Base-by-base conservation (phyloP, 2,113 vertebrate species). In the Osmerus eperlanus region DNA sequence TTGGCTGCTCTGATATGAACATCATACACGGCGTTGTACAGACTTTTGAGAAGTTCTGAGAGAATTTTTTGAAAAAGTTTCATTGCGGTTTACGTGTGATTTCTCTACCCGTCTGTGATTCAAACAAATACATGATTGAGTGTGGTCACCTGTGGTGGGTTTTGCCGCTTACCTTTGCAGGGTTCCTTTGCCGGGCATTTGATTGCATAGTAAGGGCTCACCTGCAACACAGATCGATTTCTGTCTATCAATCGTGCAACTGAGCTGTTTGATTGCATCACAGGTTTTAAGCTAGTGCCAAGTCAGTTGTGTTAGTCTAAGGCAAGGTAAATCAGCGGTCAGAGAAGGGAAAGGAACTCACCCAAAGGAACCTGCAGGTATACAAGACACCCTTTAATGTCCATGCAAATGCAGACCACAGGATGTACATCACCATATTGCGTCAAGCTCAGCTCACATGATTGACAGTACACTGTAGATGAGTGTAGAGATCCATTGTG, bases 331-430 rank as follows among this genome's bases (percentile, higher is more conserved):
- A 19, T 28, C 67, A 29, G 25, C 2, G 4, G 1, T n/a, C 18
- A 3, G 9, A 8, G 28, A 59, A 2, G 8, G 15, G 25, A 69
- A 4, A 29, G 25, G 60, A 5, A 72, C 83, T 90, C 61, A 92
- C 91, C 92, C 91, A 93, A 3, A 92, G 85, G 78, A 90, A 91
- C 81, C 89, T 89, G 83, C 87, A 93, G 64, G 86, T 87, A 76
- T 81, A 90, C 71, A 92, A 77, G 23, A 92, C 70, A 28, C 91
- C 86, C 62, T 83, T 88, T 58, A 88, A 80, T 21, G 89, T 89
- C 87, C 87, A 92, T 32, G 72, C 78, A 71, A 84, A 75, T 21
- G 83, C 73, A 29, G 80, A 78, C 85, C 79, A 82, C 19, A 88
- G 67, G 70, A 83, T 75, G 36, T 72, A 74, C 12, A 77, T 6